These are phyloP conservation scores for Drosophila meridionalis DNA, from an alignment of 2,888 invertebrate species.

Conservation along the genomic window DNA sequence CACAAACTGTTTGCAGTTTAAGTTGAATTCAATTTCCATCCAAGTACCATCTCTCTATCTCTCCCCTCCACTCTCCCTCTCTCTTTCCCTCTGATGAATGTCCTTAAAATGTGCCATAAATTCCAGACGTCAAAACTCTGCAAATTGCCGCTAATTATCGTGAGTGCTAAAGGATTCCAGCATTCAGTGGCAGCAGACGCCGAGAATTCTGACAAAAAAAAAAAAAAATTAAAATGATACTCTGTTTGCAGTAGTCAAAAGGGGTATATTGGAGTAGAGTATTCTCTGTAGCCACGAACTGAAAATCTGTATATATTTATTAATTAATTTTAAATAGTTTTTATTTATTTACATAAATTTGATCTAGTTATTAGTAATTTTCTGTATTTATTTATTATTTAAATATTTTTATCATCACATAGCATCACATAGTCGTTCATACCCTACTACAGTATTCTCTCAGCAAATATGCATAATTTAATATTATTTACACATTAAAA, in stretches of 20 bases:
- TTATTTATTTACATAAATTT: too few relatives aligned
- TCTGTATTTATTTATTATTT: too few relatives aligned
- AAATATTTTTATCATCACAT: neutral
- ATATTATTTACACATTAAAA: constrained; percentile 68
- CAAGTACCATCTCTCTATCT: constrained; percentile 1
- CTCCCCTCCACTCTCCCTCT: neutral
- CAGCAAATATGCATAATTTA: constrained; percentile 6
- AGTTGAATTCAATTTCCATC: constrained; percentile 68
- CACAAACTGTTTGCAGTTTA: constrained; percentile 67
- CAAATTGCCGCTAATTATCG: constrained; percentile 70
- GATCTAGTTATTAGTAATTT: too few relatives aligned
- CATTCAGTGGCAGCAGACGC: constrained; percentile 11
- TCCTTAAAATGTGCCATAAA: constrained; percentile 64
- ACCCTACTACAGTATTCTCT: neutral
- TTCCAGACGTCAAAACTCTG: constrained; percentile 42
- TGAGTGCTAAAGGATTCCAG: constrained; percentile 56
- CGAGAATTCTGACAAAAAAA: constrained; percentile 6
- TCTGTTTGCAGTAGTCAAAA: neutral
- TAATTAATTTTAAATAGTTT: too few relatives aligned
- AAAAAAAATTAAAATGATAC: neutral
- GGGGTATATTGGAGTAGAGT: neutral
- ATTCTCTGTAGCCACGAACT: neutral
- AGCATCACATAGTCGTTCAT: neutral
- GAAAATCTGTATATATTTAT: neutral
- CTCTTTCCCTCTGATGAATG: constrained; percentile 55